Percentiles rank a stretch among this genome's conserved stretches.
These are phyloP conservation scores for Promerops cafer DNA, from an alignment of 2,113 vertebrate genomes.

Conservation along the genomic window DNA sequence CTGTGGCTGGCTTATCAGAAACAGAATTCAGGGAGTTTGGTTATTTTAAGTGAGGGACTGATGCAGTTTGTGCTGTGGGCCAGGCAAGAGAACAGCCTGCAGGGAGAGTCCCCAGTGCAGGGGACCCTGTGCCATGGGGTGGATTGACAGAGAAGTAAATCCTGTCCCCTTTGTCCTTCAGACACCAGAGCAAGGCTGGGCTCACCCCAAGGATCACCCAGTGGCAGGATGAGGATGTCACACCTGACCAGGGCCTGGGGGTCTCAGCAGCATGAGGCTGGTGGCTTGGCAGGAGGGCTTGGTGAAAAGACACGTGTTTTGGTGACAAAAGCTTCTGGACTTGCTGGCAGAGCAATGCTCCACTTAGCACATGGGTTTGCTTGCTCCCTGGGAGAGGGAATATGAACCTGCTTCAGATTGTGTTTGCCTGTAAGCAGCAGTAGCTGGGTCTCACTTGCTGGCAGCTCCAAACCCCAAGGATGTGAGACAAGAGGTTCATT, in stretches of 20 bases:
- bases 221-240: fast-evolving
- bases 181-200: not conserved
- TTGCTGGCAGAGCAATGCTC: not conserved
- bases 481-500: not conserved
- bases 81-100: fast-evolving
- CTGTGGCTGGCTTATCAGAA: not conserved
- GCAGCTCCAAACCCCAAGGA: not conserved
- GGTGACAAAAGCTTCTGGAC: not conserved
- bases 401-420: not conserved
- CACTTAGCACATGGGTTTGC: fast-evolving
- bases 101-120: fast-evolving
- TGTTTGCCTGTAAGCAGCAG: not conserved
- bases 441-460: fast-evolving
- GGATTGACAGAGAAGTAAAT: not conserved
- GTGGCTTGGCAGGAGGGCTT: not conserved
- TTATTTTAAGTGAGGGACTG: not conserved
- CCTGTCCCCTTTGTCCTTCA: not conserved
- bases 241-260: fast-evolving
- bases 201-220: not conserved
- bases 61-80: not conserved
- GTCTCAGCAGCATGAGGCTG: not conserved
- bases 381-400: fast-evolving
- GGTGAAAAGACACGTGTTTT: not conserved
- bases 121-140: not conserved
- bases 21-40: not conserved